These are phyloP conservation scores for Xestia xanthographa DNA, from an alignment of 2,888 invertebrate species.

Conservation along the genomic window DNA sequence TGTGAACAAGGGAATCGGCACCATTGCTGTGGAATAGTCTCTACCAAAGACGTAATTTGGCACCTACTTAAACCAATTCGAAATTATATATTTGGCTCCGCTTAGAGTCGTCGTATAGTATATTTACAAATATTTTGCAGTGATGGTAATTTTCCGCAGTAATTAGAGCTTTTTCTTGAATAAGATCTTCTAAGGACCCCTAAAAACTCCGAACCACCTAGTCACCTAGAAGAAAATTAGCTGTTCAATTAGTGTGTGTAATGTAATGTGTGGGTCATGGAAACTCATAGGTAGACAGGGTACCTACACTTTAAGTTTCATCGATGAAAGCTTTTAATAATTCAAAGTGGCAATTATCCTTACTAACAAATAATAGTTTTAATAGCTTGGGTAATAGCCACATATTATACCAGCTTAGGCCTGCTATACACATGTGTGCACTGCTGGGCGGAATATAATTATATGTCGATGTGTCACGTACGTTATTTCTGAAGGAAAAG, in stretches of 20 bases:
- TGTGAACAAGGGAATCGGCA: too few species aligned
- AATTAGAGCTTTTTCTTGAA: not conserved
- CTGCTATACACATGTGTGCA: not conserved
- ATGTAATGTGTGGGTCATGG: slow-evolving; percentile 6
- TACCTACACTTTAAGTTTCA: slow-evolving; percentile 7
- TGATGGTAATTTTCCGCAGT: not conserved
- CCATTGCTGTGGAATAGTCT: not conserved
- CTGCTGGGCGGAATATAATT: not conserved
- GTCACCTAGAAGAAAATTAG: slow-evolving; percentile 23
- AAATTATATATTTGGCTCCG: not conserved
- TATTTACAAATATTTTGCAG: not conserved
- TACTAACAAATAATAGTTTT: slow-evolving; percentile 36
- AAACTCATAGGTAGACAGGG: not conserved
- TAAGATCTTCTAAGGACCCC: not conserved
- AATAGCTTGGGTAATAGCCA: slow-evolving; percentile 32
- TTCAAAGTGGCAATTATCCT: slow-evolving; percentile 49
- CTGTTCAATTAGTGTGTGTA: not conserved
- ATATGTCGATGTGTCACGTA: not conserved
- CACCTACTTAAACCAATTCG: not conserved
- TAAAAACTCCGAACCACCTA: slow-evolving; percentile 9
- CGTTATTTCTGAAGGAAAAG: not conserved
- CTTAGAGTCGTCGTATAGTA: not conserved
- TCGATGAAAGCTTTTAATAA: slow-evolving; percentile 53
- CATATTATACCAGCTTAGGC: slow-evolving; percentile 13
- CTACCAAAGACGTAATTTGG: not conserved